These are phyloP conservation scores for Ammodytes marinus DNA, from an alignment of 2,113 vertebrate genomes.

Conservation along the genomic window DNA sequence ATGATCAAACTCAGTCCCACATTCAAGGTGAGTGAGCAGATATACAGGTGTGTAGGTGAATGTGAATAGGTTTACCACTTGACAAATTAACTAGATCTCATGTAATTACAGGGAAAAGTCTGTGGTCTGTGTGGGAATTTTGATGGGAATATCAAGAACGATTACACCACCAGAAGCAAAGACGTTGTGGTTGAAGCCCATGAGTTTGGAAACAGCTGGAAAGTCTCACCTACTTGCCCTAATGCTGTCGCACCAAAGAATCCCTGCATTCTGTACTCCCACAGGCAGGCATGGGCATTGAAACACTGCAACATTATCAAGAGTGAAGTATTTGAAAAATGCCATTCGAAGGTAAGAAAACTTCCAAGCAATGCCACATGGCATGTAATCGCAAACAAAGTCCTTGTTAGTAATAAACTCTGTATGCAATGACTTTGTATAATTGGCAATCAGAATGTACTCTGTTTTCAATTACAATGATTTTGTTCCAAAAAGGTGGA, in stretches of 20 bases:
- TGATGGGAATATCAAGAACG: constrained; percentile 90
- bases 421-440: neutral
- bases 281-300: constrained; percentile 87
- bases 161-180: constrained; percentile 88
- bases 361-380: neutral
- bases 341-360: constrained; percentile 85
- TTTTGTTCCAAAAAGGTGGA: constrained; percentile 86
- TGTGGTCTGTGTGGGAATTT: constrained; percentile 94
- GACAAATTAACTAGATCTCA: neutral
- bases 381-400: too few relatives aligned
- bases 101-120: constrained; percentile 84
- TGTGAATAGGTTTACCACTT: neutral
- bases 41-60: neutral
- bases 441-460: neutral
- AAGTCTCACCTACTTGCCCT: constrained; percentile 85
- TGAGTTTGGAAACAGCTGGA: constrained; percentile 93
- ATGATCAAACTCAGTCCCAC: constrained; percentile 87
- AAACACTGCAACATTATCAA: constrained; percentile 89
- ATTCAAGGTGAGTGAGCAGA: constrained; percentile 86
- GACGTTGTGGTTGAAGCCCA: constrained; percentile 84
- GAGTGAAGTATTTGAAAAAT: constrained; percentile 80
- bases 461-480: neutral
- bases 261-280: constrained; percentile 85
- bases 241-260: constrained; percentile 69
- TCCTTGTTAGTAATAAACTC: neutral